Evolutionary conservation across 1,140 invertebrate species (phyloP).

Genomic region (Wasmannia auropunctata): DNA sequence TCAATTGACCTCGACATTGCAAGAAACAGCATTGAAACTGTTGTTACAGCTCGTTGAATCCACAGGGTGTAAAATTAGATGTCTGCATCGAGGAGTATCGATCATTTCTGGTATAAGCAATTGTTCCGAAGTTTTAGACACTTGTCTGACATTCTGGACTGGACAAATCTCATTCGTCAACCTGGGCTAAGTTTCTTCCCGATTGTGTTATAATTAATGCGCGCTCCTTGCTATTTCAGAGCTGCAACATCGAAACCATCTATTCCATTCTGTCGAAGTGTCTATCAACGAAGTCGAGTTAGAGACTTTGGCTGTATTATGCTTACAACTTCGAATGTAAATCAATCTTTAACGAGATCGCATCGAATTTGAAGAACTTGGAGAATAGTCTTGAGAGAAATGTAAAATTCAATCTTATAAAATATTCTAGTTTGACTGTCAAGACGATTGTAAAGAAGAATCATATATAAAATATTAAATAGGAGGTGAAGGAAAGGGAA

Average conservation of each 20-base stretch:
- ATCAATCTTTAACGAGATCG: conserved; percentile 43
- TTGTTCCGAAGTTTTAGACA: conserved; percentile 15
- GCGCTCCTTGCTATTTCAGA: conserved; percentile 26
- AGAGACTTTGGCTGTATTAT: conserved; percentile 25
- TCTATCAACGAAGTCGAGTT: conserved; percentile 42
- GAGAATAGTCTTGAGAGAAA: neutral
- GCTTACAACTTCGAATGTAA: conserved; percentile 34
- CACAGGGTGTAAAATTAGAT: neutral
- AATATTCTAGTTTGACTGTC: neutral
- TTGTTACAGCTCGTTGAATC: neutral
- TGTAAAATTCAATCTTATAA: neutral
- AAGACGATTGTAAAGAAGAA: neutral
- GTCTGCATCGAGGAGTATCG: neutral
- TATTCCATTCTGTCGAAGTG: conserved; percentile 29
- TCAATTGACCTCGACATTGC: conserved; percentile 20
- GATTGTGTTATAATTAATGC: conserved; percentile 45
- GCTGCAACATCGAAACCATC: conserved; percentile 30
- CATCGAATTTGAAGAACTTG: conserved; percentile 19
- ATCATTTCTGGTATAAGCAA: conserved; percentile 15
- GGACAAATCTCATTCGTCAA: conserved; percentile 31
- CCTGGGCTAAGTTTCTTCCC: neutral
- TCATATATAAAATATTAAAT: neutral
- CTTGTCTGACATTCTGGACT: too few relatives aligned
- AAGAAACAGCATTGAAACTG: conserved; percentile 2
- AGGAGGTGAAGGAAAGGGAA: too few relatives aligned